Base-by-base conservation (phyloP, 2,113 vertebrate species). In the Bubalus kerabau region DNA sequence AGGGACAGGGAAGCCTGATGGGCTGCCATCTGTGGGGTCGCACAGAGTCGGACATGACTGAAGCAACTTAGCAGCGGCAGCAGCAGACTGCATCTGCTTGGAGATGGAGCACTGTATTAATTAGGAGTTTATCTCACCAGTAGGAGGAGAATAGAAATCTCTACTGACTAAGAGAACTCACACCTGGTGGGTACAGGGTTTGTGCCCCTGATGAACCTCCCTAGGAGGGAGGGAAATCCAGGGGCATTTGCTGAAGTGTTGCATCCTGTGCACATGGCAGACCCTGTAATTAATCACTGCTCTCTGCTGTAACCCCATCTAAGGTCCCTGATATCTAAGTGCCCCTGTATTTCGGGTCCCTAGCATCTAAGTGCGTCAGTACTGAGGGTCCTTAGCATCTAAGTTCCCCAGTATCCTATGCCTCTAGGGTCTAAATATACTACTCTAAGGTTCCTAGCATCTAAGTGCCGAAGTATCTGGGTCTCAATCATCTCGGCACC, bases 181-280 rank as follows among this genome's bases (percentile, higher is more conserved):
- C 36, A 36, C 36, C 36, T 36, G 36, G 36, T 36, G 36, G 36
- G 36, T 36, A 36, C 36, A 36, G 74, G 50, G 24, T 56, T 95
- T 6, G 7, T 23, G 46, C 46, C 78, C 40, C 13, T 36, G 30
- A 3, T n/a, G 36, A 19, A 4, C 36, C 1, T n/a, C 5, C 7
- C 0, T 36, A 52, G 83, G 40, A 87, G 50, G 36, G 32, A 43
- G 71, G 48, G 7, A 71, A n/a, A 26, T 23, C 6, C 24, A 19
- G 2, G 52, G 54, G 16, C 6, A 1, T 43, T 43, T 50, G 46
- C 32, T 62, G 52, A 28, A 0, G 36, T 76, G 4, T 24, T 62
- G 26, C 43, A 24, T 23, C 1, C n/a, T 2, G 0, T 28, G n/a
- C 40, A 16, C 26, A 2, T 6, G 52, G 43, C 54, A 52, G 80